Percentiles rank a stretch among this genome's conserved stretches.
Evolutionary conservation across 2,113 vertebrate species (phyloP).

Genomic region (Aepyceros melampus): DNA sequence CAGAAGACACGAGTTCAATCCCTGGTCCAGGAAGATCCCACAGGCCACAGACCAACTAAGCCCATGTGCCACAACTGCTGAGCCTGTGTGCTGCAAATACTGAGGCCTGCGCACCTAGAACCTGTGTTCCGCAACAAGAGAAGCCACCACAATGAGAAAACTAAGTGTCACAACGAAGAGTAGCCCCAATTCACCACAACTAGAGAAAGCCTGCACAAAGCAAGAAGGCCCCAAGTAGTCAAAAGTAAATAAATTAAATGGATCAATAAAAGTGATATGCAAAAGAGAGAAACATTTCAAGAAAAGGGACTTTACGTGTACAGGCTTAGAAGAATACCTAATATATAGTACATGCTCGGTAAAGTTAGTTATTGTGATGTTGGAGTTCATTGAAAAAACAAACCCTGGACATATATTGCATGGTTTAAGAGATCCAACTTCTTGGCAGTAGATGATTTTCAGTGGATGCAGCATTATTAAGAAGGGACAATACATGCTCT

Average conservation of each 20-base stretch:
- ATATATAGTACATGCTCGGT: not conserved
- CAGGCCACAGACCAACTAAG: not conserved
- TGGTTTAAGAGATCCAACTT: not conserved
- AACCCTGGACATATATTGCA: not conserved
- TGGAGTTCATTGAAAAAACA: not conserved
- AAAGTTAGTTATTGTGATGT: not conserved
- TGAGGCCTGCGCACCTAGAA: not conserved
- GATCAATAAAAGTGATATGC: not conserved
- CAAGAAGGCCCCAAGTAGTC: not conserved
- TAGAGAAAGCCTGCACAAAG: not conserved
- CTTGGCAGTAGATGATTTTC: not conserved
- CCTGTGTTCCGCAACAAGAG: not conserved
- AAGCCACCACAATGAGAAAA: not conserved
- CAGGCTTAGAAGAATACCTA: not conserved
- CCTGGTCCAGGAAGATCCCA: not conserved
- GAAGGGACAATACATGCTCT: not conserved
- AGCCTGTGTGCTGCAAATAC: not conserved
- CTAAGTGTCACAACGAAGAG: rapidly evolving
- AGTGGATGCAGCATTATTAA: not conserved
- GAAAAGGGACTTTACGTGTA: not conserved
- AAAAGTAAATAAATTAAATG: not conserved
- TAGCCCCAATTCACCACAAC: not conserved
- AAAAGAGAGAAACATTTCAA: not conserved
- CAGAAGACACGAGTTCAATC: not conserved
- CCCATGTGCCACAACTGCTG: not conserved